These are phyloP conservation scores for Procambarus clarkii DNA, from an alignment of 1,140 invertebrate genomes.

Conservation along the genomic window DNA sequence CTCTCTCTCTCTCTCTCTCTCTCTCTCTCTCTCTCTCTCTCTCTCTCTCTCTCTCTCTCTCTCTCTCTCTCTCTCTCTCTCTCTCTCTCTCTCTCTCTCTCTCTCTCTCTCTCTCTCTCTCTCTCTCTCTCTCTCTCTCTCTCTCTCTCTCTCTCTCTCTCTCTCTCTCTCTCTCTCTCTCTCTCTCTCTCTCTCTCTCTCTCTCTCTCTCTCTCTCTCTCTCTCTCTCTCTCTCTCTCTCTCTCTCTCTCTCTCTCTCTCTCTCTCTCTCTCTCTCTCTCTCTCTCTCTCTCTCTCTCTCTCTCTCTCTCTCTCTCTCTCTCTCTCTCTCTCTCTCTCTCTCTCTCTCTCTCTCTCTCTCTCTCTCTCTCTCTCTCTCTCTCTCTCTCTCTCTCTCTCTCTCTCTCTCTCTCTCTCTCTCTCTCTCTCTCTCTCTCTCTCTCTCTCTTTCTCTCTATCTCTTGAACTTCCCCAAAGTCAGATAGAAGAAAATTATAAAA, in stretches of 20 bases:
- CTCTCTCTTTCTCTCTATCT: too few species aligned
- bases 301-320: too few species aligned
- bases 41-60: too few species aligned
- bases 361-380: too few species aligned
- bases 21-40: too few species aligned
- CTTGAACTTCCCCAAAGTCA: too few species aligned
- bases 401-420: constrained; percentile 9
- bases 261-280: constrained; percentile 9
- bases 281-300: constrained; percentile 9
- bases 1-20: too few species aligned
- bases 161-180: not conserved
- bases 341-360: constrained; percentile 9
- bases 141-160: not conserved
- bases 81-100: not conserved
- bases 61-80: too few species aligned
- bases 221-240: not conserved
- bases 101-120: not conserved
- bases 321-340: constrained; percentile 9
- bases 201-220: not conserved
- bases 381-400: too few species aligned
- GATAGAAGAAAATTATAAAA: too few species aligned
- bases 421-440: too few species aligned
- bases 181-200: not conserved
- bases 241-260: not conserved
- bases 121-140: not conserved